phyloP scores from a whole-genome alignment of 2,888 invertebrate species.

The Agriopis marginaria region DNA sequence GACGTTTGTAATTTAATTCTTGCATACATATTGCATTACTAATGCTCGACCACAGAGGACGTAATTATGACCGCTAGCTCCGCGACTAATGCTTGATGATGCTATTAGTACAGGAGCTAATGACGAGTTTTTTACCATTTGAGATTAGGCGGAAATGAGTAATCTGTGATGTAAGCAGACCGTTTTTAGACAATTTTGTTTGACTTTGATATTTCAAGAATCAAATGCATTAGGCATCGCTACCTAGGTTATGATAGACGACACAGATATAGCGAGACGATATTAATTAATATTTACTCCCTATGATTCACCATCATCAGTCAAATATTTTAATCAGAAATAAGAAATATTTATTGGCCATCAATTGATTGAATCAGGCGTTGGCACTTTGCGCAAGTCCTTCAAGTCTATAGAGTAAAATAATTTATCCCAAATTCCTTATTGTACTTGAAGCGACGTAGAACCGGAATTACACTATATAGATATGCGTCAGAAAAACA shows the following conservation, averaged over 20 bases:
- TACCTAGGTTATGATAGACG: not conserved
- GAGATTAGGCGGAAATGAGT: slow-evolving; percentile 39
- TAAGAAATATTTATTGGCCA: no score
- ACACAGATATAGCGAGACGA: no score
- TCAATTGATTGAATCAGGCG: no score
- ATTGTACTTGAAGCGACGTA: no score
- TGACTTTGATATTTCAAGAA: not conserved
- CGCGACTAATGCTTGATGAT: slow-evolving; percentile 68
- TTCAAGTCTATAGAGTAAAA: no score
- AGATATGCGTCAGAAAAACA: no score
- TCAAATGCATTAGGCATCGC: not conserved
- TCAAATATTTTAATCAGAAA: no score
- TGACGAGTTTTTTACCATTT: slow-evolving; percentile 45
- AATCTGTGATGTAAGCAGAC: slow-evolving; percentile 14
- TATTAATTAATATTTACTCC: no score
- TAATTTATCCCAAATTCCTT: no score
- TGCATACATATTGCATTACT: slow-evolving; percentile 48
- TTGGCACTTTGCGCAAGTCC: no score
- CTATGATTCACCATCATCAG: no score
- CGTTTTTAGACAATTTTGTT: not conserved
- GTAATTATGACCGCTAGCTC: slow-evolving; percentile 57
- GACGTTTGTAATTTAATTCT: slow-evolving; percentile 8
- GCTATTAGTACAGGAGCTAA: slow-evolving; percentile 62
- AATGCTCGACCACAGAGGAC: slow-evolving; percentile 45
- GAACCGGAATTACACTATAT: no score